Conservation (phyloP, 2,888 invertebrate genomes). For the Ectemnius continuus region DNA sequence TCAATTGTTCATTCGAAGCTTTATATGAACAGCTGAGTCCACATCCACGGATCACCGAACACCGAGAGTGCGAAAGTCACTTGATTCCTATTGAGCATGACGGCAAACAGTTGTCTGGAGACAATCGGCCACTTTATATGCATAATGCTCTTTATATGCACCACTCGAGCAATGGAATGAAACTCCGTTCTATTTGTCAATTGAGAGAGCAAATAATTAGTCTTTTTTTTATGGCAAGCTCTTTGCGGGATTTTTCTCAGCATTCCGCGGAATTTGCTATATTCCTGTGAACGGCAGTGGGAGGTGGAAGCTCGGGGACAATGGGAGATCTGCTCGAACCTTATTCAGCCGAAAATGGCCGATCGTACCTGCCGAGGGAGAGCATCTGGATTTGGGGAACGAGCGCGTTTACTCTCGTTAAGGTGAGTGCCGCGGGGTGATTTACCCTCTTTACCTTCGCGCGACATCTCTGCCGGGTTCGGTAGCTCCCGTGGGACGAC, state of each 20-base stretch:
- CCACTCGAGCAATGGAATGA: too few species aligned
- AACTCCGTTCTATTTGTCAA: too few species aligned
- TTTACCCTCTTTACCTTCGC: constrained; percentile 59
- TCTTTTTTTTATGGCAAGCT: too few species aligned
- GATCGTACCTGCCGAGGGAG: constrained; percentile 32
- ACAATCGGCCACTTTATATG: background rate
- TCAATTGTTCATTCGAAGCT: too few species aligned
- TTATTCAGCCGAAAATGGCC: constrained; percentile 45
- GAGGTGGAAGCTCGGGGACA: constrained; percentile 24
- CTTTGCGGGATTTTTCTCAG: background rate
- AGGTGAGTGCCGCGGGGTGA: constrained; percentile 60
- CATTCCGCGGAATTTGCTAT: background rate
- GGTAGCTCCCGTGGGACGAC: constrained; percentile 34
- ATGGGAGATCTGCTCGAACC: constrained; percentile 20
- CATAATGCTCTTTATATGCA: background rate
- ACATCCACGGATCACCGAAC: too few species aligned
- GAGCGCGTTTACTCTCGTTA: constrained; percentile 66
- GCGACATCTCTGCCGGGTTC: constrained; percentile 42
- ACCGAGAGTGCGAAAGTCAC: too few species aligned
- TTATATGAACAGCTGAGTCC: too few species aligned
- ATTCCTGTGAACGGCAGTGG: background rate
- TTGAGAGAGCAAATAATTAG: too few species aligned
- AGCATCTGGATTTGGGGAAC: constrained; percentile 58
- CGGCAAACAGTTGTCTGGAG: too few species aligned
- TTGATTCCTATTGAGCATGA: too few species aligned